A percentile compares a stretch with the other conserved stretches of the same genome.
These are phyloP conservation scores for Seriola rivoliana DNA, from an alignment of 2,113 vertebrate genomes.

Conservation along the genomic window DNA sequence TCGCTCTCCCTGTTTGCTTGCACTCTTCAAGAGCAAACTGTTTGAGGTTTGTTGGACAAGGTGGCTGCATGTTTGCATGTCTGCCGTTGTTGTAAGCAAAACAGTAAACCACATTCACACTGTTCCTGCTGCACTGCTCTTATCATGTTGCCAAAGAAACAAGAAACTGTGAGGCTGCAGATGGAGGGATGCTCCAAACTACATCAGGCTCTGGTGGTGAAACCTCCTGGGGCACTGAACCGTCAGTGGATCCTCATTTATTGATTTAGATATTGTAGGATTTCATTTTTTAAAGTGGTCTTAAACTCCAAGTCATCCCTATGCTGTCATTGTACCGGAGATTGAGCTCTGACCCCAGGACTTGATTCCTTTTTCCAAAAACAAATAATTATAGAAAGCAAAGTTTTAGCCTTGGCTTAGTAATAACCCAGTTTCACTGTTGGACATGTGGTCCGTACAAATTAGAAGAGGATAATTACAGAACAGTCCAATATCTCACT, in stretches of 20 bases:
- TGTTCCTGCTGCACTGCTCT: conserved; percentile 1
- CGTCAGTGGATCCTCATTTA: neutral
- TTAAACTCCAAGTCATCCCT: neutral
- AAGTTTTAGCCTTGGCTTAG: neutral
- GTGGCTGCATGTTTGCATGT: conserved; percentile 36
- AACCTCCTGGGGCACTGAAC: neutral
- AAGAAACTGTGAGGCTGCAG: conserved; percentile 21
- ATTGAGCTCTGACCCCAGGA: neutral
- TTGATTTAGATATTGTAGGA: neutral
- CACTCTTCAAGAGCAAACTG: conserved; percentile 16
- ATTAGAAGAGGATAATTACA: neutral
- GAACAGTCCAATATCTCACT: neutral
- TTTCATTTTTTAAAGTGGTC: too few relatives aligned
- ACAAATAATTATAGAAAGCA: neutral
- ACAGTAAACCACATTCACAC: conserved; percentile 17
- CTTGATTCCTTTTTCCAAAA: neutral
- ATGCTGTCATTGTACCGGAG: neutral
- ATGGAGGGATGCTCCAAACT: conserved; percentile 4
- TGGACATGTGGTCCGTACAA: rapidly evolving
- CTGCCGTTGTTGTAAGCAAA: conserved; percentile 18
- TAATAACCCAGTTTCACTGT: neutral
- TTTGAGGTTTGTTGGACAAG: conserved; percentile 21
- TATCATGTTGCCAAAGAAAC: conserved; percentile 27
- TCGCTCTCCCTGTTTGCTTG: conserved; percentile 1
- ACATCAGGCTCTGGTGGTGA: neutral